phyloP scores from a whole-genome alignment of 2,888 invertebrate genomes.

The Phalera bucephala region DNA sequence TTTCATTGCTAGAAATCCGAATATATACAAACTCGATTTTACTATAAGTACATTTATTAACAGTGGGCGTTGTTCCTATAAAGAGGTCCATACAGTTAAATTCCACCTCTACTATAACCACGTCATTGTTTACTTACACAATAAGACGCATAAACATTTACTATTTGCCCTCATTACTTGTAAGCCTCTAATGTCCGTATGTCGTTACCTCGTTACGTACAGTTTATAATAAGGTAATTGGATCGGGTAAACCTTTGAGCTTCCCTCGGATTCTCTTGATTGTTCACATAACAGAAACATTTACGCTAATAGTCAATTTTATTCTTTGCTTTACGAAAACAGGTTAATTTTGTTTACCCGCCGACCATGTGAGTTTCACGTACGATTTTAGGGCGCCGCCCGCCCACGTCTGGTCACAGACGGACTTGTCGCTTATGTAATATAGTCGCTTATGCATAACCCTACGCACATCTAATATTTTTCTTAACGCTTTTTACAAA shows the following conservation, averaged over 20 bases:
- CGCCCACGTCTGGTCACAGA: conserved; percentile 49
- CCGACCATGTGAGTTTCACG: conserved; percentile 34
- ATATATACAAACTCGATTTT: too few species aligned
- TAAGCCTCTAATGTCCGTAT: conserved; percentile 23
- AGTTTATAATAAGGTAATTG: conserved; percentile 25
- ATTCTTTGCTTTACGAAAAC: conserved; percentile 11
- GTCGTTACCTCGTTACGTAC: conserved; percentile 38
- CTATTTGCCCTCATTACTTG: conserved; percentile 32
- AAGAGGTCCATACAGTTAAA: conserved; percentile 3
- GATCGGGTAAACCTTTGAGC: conserved; percentile 14
- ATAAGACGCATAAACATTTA: conserved; percentile 34
- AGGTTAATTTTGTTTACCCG: conserved; percentile 38
- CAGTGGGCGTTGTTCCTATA: neutral
- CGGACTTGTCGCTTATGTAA: conserved; percentile 51
- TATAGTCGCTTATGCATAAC: conserved; percentile 26
- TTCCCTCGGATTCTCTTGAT: conserved; percentile 9
- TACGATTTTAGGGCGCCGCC: conserved; percentile 53
- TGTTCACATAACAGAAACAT: conserved; percentile 9
- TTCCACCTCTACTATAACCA: conserved; percentile 14
- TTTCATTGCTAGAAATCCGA: too few species aligned
- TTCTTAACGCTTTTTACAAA: conserved; percentile 51
- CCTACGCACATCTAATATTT: conserved; percentile 41
- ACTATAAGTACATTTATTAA: too few species aligned
- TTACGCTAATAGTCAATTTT: conserved; percentile 9
- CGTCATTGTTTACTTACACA: conserved; percentile 31